Evolutionary conservation across 53 echinoderm and acorn worm species (phyloP), one percentile per base, ranked within the genome.

Genomic region (Holothuria scabra): DNA sequence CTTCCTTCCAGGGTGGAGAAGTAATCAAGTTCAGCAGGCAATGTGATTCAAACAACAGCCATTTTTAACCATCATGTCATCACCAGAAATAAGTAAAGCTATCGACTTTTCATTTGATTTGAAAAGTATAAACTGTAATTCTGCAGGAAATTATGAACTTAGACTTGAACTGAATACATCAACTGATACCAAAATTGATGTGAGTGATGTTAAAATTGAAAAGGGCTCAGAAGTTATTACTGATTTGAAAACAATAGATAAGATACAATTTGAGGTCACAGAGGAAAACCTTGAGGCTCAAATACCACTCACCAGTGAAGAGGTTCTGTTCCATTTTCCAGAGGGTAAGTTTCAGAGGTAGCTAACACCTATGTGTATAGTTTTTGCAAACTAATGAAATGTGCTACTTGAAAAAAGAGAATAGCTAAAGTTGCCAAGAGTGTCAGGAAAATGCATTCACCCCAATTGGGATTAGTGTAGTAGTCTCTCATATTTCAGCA

Each of bases 161-260:
- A 56, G 33, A 19, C 18, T 78, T 8, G 78, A 78, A 56, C 18
- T 78, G 34, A 26, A 59, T 13, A 33, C 78, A 21, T 56, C n/a
- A n/a, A n/a, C 78, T 26, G 58, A 78, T 32, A 32, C 13, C 28
- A 46, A 56, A 2, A 20, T 16, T 59, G 59, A 78, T 32, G 25
- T 78, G 8, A 78, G 78, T 78, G 22, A 78, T 55, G 26, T 78
- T 56, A 78, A 78, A 78, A 31, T 78, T 57, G 59, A 56, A 29
- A 78, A 20, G 23, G 13, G 20, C 20, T 56, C 56, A 11, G 28
- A 78, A 33, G 21, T 57, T 19, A 28, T 78, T 59, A 22, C 64
- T 64, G 64, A 64, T 22, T 26, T 26, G 12, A 26, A 28, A 12
- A 12, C 12, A 13, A 26, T 64, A 26, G 28, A 26, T 28, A 12